phyloP scores from a whole-genome alignment of 1,140 invertebrate species.

The Apis florea region DNA sequence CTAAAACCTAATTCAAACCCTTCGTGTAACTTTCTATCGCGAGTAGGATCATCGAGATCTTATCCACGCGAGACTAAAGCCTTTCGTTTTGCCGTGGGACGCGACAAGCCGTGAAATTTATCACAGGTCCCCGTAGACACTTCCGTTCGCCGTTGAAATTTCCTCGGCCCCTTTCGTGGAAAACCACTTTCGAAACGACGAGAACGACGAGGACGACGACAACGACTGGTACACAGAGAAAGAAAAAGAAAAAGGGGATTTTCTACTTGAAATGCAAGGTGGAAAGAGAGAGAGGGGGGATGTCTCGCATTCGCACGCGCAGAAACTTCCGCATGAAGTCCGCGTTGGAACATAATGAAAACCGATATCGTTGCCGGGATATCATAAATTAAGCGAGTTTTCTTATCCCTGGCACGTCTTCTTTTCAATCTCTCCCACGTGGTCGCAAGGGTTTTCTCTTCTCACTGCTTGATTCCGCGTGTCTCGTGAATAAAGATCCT shows the following conservation, averaged over 20 bases:
- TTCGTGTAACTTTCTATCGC: constrained; percentile 14
- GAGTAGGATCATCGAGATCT: constrained; percentile 26
- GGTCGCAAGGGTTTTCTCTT: constrained; percentile 16
- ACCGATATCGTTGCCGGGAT: constrained; percentile 8
- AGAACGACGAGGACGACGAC: neutral
- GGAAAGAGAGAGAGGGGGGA: too few species aligned
- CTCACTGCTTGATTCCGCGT: constrained; percentile 34
- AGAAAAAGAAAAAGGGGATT: neutral
- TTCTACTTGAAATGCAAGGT: constrained; percentile 3
- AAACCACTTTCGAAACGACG: neutral
- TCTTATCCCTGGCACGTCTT: constrained; percentile 31
- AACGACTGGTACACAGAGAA: neutral
- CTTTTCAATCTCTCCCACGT: constrained; percentile 35
- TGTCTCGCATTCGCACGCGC: constrained; percentile 8
- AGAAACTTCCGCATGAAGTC: constrained; percentile 13
- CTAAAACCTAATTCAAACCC: neutral
- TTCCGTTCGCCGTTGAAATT: constrained; percentile 33
- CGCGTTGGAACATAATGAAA: constrained; percentile 26
- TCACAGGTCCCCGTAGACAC: constrained; percentile 15
- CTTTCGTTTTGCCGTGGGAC: neutral
- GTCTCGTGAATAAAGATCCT: constrained; percentile 38
- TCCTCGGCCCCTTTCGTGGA: neutral
- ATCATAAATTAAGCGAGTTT: constrained; percentile 46
- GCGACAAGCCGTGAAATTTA: constrained; percentile 29
- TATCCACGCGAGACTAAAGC: constrained; percentile 13